Conservation (phyloP, 35 echinoderm and acorn worm species). For the Strongylocentrotus purpuratus region DNA sequence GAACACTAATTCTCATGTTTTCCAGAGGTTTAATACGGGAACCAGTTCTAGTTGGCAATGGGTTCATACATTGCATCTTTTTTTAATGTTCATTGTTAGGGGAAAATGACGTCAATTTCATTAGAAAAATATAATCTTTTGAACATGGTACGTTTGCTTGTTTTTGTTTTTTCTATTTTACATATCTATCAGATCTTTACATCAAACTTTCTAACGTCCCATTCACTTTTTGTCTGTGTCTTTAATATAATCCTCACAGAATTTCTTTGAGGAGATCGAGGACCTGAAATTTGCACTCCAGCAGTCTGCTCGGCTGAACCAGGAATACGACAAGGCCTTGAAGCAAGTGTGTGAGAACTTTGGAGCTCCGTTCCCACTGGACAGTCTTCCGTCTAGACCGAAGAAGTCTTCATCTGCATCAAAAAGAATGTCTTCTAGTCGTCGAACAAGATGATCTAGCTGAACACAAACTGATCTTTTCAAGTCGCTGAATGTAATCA, state of each 20-base stretch:
- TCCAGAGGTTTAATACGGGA: too few species aligned
- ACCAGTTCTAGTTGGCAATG: too few species aligned
- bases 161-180: too few species aligned
- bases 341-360: constrained; percentile 77
- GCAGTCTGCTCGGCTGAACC: constrained; percentile 90
- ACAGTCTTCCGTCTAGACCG: constrained; percentile 22
- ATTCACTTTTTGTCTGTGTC: neutral
- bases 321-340: constrained; percentile 86
- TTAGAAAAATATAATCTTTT: too few species aligned
- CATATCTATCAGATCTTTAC: neutral
- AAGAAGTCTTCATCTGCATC: neutral
- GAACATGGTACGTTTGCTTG: too few species aligned
- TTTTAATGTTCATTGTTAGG: too few species aligned
- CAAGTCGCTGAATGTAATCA: neutral
- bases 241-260: constrained; percentile 52
- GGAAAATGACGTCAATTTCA: too few species aligned
- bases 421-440: neutral
- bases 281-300: constrained; percentile 96
- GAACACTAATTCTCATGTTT: too few species aligned
- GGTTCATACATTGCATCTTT: too few species aligned
- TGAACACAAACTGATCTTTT: neutral
- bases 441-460: neutral
- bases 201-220: neutral
- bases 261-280: constrained; percentile 99
- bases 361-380: constrained; percentile 74